These are phyloP conservation scores for Melopsittacus undulatus DNA, from an alignment of 2,797 vertebrate genomes.

Conservation along the genomic window DNA sequence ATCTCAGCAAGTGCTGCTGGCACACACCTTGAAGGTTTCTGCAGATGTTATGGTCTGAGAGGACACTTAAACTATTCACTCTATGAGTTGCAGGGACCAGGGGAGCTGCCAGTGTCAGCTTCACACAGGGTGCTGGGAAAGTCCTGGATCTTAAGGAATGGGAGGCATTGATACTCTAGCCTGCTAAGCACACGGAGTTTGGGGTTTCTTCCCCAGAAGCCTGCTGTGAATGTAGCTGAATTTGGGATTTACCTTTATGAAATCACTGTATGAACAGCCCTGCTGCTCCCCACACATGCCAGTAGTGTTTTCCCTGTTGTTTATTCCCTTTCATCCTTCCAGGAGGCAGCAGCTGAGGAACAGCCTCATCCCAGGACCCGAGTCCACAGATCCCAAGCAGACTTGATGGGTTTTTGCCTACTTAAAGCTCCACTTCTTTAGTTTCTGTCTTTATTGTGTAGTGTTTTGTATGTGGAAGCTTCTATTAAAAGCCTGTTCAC, in stretches of 20 bases:
- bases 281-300: background rate
- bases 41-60: background rate
- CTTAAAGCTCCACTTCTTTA: slow-evolving; percentile 76
- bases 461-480: slow-evolving; percentile 70
- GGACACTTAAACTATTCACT: background rate
- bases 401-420: background rate
- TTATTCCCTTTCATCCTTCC: background rate
- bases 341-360: background rate
- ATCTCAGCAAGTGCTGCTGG: background rate
- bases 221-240: background rate
- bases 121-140: background rate
- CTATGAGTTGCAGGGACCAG: background rate
- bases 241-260: background rate
- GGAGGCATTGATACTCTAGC: background rate
- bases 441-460: slow-evolving; percentile 67
- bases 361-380: background rate
- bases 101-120: background rate
- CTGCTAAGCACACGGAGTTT: background rate
- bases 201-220: background rate
- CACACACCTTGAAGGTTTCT: background rate
- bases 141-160: background rate
- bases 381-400: background rate
- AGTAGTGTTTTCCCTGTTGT: background rate
- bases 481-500: slow-evolving; percentile 70
- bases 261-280: background rate